Evolutionary conservation across 2,797 vertebrate species (phyloP).

Genomic region (Onychomys torridus): DNA sequence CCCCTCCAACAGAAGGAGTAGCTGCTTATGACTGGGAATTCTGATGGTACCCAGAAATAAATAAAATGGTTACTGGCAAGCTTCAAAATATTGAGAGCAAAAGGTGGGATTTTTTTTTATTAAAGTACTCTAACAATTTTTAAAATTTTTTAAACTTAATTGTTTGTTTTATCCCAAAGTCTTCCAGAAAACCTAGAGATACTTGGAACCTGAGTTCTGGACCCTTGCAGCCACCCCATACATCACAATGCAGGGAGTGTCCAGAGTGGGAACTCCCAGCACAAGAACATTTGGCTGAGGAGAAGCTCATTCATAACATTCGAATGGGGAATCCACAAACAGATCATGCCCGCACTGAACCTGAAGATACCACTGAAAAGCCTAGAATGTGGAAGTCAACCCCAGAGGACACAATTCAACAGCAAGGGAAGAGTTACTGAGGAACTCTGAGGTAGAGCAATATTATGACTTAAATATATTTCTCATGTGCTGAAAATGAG

Average conservation of each 20-base stretch:
- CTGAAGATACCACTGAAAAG: not conserved
- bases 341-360: not conserved
- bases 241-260: not conserved
- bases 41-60: not conserved
- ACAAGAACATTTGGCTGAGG: not conserved
- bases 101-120: not conserved
- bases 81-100: not conserved
- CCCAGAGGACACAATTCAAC: not conserved
- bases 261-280: not conserved
- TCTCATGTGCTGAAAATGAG: not conserved
- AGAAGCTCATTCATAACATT: not conserved
- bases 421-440: not conserved
- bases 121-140: not conserved
- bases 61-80: not conserved
- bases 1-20: not conserved
- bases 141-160: not conserved
- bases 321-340: no score
- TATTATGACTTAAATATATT: not conserved
- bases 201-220: not conserved
- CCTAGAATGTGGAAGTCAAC: not conserved
- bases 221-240: not conserved
- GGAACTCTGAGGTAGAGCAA: not conserved
- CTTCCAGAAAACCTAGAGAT: slow-evolving; percentile 29
- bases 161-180: not conserved
- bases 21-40: not conserved